Evolutionary conservation across 64 coral and sea anemone genomes (phyloP), one percentile per base, ranked within the genome.

Genomic region (Pocillopora verrucosa): DNA sequence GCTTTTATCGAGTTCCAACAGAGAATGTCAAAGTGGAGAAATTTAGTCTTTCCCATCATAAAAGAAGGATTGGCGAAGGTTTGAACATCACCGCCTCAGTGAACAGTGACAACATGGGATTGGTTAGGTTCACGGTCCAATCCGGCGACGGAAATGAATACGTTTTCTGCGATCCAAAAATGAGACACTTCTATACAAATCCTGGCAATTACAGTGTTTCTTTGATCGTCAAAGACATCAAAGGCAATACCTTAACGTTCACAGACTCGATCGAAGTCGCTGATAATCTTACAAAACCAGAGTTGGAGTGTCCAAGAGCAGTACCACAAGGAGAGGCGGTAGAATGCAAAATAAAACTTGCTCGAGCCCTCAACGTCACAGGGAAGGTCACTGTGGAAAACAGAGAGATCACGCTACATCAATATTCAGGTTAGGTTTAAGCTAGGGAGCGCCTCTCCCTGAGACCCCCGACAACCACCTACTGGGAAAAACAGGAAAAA

Each of bases 111-210:
- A 36, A 85, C 1, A 45, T 85, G 37, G 61, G 61, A 67, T 56
- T 38, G 36, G 10, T 85, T 36, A 30, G 4, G 10, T 85, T 85
- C 22, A 72, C 65, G 1, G 35, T 34, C 15, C 37, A 85, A 72
- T 65, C 68, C 22, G 82, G 82, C 0, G 64, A 85, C 57, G 82
- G 82, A 0, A 72, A 73, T 41, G 38, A 85, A 65, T 10, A 72
- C 19, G 51, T 56, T 56, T 85, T 85, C 82, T 85, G 82, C 35
- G 22, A 85, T 56, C 57, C 82, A 56, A 10, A 19, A 12, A 24
- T 36, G 9, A 85, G 37, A 2, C 56, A 85, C 82, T 85, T 85
- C 36, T 85, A 85, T 65, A 85, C 56, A 72, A 85, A 85, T 14
- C 82, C 82, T 56, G 82, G 82, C 19, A 10, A 14, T 13, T 85